A percentile compares a stretch with the other conserved stretches of the same genome.
These are phyloP conservation scores for Indri indri DNA, from an alignment of 2,113 vertebrate genomes.

Conservation along the genomic window DNA sequence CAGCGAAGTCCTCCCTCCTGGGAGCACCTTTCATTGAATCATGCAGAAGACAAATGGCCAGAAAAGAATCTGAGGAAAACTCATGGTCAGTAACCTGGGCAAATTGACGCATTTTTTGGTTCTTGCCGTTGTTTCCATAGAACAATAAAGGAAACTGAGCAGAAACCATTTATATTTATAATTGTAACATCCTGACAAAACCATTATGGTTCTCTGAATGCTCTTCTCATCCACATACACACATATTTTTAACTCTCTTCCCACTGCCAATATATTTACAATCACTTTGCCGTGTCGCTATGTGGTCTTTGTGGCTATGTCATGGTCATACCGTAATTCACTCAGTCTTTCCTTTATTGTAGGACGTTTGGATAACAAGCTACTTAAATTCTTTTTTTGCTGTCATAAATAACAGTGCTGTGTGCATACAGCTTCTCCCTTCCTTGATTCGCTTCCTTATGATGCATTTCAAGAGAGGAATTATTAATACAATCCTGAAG, in stretches of 20 bases:
- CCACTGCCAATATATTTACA: background rate
- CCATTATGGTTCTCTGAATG: background rate
- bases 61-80: background rate
- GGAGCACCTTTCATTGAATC: background rate
- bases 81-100: background rate
- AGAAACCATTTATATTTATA: background rate
- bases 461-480: background rate
- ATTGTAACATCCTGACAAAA: background rate
- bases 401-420: background rate
- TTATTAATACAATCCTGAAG: background rate
- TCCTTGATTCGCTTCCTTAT: conserved; percentile 4
- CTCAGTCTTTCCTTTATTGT: background rate
- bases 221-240: background rate
- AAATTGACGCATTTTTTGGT: background rate
- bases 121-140: background rate
- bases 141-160: conserved; percentile 32
- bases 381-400: background rate
- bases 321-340: background rate
- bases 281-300: background rate
- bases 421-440: background rate
- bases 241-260: background rate
- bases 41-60: background rate
- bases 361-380: background rate
- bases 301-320: background rate
- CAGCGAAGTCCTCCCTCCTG: background rate